phyloP scores from a whole-genome alignment of 2,113 vertebrate species.

The Azemiops feae region DNA sequence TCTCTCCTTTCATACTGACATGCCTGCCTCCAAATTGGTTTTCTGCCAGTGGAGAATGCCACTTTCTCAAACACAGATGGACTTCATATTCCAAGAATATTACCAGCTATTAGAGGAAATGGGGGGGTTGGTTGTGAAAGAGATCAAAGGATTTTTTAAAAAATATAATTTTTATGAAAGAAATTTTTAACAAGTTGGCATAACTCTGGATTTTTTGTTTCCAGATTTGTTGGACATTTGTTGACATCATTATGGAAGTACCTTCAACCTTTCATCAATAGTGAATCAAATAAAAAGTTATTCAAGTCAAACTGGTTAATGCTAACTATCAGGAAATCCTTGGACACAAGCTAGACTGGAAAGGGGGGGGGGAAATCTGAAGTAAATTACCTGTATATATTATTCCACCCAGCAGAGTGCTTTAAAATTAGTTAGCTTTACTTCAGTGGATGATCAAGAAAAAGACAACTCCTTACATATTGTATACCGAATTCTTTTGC shows the following conservation, averaged over 20 bases:
- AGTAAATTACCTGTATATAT: neutral
- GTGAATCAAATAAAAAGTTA: neutral
- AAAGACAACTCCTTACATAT: neutral
- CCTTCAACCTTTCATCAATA: neutral
- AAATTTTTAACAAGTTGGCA: neutral
- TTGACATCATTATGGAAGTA: neutral
- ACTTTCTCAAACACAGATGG: neutral
- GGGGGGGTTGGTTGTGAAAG: neutral
- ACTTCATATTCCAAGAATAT: neutral
- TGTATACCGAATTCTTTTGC: neutral
- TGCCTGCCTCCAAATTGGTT: neutral
- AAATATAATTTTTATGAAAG: neutral
- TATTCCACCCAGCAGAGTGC: neutral
- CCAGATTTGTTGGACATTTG: neutral
- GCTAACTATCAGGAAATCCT: neutral
- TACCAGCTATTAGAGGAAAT: neutral
- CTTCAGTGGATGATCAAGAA: neutral
- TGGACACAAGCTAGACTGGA: neutral
- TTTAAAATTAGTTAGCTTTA: neutral
- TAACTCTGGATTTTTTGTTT: neutral
- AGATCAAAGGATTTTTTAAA: neutral
- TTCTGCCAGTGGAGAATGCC: neutral
- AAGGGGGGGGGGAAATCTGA: neutral
- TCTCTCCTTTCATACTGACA: neutral
- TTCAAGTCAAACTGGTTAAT: neutral